Evolutionary conservation across 2,888 invertebrate species (phyloP).

Genomic region (Diarsia rubi): DNA sequence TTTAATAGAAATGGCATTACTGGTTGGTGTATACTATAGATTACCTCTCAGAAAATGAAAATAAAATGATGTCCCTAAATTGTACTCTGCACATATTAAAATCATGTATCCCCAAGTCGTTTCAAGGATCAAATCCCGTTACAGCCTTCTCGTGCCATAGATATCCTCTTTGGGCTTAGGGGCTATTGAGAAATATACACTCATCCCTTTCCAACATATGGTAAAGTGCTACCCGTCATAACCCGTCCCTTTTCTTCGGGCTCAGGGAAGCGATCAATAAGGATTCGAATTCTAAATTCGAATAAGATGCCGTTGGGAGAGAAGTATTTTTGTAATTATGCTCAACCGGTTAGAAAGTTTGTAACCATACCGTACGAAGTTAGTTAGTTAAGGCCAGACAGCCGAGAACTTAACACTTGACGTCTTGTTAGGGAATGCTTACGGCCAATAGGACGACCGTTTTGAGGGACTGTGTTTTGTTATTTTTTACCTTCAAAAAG

Average conservation of each 20-base stretch:
- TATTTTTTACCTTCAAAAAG: not conserved
- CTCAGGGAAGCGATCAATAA: conserved; percentile 83
- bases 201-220: conserved; percentile 68
- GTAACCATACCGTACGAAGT: conserved; percentile 18
- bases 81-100: conserved; percentile 44
- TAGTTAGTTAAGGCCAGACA: not conserved
- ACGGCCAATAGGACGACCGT: not conserved
- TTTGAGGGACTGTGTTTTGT: not conserved
- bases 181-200: conserved; percentile 62
- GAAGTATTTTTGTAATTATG: conserved; percentile 60
- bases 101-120: conserved; percentile 49
- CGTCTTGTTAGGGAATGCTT: not conserved
- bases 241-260: conserved; percentile 66
- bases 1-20: not conserved
- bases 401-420: not conserved
- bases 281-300: conserved; percentile 81
- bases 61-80: conserved; percentile 8
- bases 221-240: conserved; percentile 49
- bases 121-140: conserved; percentile 63
- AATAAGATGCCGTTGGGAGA: conserved; percentile 70
- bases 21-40: not conserved
- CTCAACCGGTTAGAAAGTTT: conserved; percentile 43
- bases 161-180: conserved; percentile 73
- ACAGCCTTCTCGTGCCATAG: conserved; percentile 64
- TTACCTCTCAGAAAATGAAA: conserved; percentile 8